Base-by-base conservation (phyloP, 2,113 vertebrate species). In the Cyrtonyx montezumae region DNA sequence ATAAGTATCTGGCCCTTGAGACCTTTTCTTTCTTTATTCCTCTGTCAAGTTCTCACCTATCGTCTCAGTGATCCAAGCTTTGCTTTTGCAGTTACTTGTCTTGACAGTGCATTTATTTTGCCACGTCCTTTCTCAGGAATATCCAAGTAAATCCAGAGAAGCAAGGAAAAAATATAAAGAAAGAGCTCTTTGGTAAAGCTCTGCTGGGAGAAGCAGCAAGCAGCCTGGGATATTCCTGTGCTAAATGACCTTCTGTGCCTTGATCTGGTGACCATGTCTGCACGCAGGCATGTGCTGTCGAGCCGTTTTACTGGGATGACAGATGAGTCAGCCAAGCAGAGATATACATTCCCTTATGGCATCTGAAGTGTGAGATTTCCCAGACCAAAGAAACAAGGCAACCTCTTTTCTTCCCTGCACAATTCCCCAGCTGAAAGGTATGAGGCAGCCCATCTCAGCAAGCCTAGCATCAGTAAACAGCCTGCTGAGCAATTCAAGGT, bases 251-350 rank as follows among this genome's bases (percentile, higher is more conserved):
- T 79, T 70, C 62, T 34, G 63, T 32, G 63, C 69, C 65, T 55
- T 43, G 79, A 55, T 59, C 86, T 13, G 49, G 42, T 87, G 88
- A 46, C 88, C 6, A 1, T 59, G 46, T 22, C 74, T 63, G 88
- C 53, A 34, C 59, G n/a, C 43, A 59, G 63, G 74, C 16, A 1
- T 25, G 37, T 58, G 36, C 85, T 91, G 89, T 43, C 91, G 58
- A 34, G 63, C 25, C 56, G 23, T 51, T 79, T 49, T 71, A n/a
- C 37, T 73, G 68, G 37, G 22, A 32, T 87, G 88, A 84, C 58
- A 87, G 86, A 80, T 55, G 55, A 90, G 69, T 68, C 78, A 87
- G 74, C 48, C 82, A 63, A 68, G 88, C 37, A 49, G 81, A 73
- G 43, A 67, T 18, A 37, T 40, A 37, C 34, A 5, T 80, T 71